These are phyloP conservation scores for Neuroscelio doddi DNA, from an alignment of 2,888 invertebrate species.

Conservation along the genomic window DNA sequence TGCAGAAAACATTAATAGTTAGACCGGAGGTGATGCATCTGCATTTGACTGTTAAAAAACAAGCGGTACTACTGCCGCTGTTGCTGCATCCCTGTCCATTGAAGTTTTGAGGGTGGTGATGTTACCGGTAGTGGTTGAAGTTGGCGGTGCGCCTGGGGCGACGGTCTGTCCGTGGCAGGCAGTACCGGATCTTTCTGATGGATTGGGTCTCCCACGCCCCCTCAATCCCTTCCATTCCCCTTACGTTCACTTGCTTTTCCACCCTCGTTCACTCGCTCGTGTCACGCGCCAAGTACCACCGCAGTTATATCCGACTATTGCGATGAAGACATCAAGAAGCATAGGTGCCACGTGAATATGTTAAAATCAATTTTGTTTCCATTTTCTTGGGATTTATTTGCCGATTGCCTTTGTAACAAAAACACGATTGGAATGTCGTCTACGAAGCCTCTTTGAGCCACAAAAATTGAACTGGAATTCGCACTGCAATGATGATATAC, in stretches of 20 bases:
- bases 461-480: slow-evolving; percentile 48
- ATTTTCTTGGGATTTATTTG: slow-evolving; percentile 45
- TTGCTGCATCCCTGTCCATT: slow-evolving; percentile 29
- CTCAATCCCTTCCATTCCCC: slow-evolving; percentile 25
- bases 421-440: slow-evolving; percentile 38
- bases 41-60: slow-evolving; percentile 45
- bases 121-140: slow-evolving; percentile 48
- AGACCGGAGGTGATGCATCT: slow-evolving; percentile 40
- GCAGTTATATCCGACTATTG: slow-evolving; percentile 12
- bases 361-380: slow-evolving; percentile 45
- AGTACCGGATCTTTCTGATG: slow-evolving; percentile 62
- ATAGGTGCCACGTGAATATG: slow-evolving; percentile 16
- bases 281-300: slow-evolving; percentile 41
- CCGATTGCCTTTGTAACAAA: no score
- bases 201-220: slow-evolving; percentile 58
- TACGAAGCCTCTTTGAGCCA: slow-evolving; percentile 42
- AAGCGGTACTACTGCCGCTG: no score
- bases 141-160: slow-evolving; percentile 54
- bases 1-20: slow-evolving; percentile 38
- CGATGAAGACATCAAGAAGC: slow-evolving; percentile 29
- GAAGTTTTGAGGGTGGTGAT: slow-evolving; percentile 40
- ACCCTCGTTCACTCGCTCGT: slow-evolving; percentile 30
- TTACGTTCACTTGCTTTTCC: slow-evolving; percentile 21
- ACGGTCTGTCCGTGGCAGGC: slow-evolving; percentile 64
- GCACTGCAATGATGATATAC: slow-evolving; percentile 40